A percentile compares a stretch with the other conserved stretches of the same genome.
These are phyloP conservation scores for Buceros bicornis DNA, from an alignment of 2,797 vertebrate species.

Conservation along the genomic window DNA sequence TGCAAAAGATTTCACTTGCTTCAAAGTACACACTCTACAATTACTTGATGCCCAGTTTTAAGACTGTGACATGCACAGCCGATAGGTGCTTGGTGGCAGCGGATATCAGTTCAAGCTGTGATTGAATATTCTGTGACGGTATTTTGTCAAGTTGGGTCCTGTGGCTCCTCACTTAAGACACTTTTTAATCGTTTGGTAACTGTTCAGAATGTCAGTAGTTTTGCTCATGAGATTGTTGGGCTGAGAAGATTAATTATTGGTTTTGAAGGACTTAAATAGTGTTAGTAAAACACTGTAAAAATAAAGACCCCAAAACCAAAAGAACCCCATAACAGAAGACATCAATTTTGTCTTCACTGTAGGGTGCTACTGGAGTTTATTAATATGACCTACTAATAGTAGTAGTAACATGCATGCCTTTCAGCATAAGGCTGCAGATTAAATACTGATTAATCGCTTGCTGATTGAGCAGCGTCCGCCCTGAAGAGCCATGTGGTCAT, in stretches of 20 bases:
- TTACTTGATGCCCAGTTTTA: neutral
- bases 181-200: neutral
- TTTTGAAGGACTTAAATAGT: neutral
- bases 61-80: neutral
- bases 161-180: neutral
- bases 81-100: neutral
- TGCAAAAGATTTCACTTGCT: neutral
- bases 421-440: neutral
- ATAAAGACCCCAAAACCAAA: neutral
- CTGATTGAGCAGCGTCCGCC: neutral
- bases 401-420: neutral
- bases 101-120: neutral
- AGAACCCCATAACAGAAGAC: neutral
- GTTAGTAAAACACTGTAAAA: neutral
- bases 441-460: neutral
- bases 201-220: neutral
- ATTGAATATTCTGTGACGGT: neutral
- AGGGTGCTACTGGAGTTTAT: neutral
- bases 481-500: neutral
- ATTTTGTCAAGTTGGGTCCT: neutral
- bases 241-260: neutral
- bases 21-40: rapidly evolving
- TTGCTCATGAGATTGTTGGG: neutral
- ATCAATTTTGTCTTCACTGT: neutral
- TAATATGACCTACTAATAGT: neutral